Evolutionary conservation across 2,888 invertebrate genomes (phyloP), one percentile per base, ranked within the genome.

Genomic region (Catocala sponsa): DNA sequence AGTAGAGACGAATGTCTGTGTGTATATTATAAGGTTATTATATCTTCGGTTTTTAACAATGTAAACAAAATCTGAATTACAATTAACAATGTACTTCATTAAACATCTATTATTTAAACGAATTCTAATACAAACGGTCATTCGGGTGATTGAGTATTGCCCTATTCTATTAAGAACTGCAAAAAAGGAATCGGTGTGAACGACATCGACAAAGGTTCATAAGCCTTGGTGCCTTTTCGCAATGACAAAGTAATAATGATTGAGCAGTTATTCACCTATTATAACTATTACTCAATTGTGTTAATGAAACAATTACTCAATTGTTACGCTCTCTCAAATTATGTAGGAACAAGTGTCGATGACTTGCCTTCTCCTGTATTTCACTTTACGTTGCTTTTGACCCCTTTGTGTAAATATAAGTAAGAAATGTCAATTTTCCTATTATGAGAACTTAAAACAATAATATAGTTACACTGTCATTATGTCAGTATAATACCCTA

Each of bases 241-340:
- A 51, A 65, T 66, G 48, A 61, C 53, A 66, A 61, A 69, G 59
- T 65, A 66, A 58, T 63, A 59, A 62, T 72, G 56, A 61, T 51
- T 63, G 48, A 67, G 11, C 54, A 58, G 59, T 6, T 44, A 44
- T 54, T 38, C 35, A 38, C 7, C 35, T 38, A 38, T 38, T 38
- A 38, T 38, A 38, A 9, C 35, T 38, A 38, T 38, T 38, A 38
- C 35, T 38, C 35, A 38, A 38, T 5, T 38, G 35, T 38, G 9
- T 9, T 33, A 65, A 54, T 32, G 55, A 10, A 50, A 58, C 60
- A 59, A 70, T 72, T 70, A 72, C 54, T 43, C 43, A 61, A 68
- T 75, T 70, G 70, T 72, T 59, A 68, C 63, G 50, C 55, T 60
- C 61, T 49, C 54, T 62, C 32, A 62, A 58, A 65, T 73, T 67